These are phyloP conservation scores for Lycia hirtaria DNA, from an alignment of 2,888 invertebrate genomes.

Conservation along the genomic window DNA sequence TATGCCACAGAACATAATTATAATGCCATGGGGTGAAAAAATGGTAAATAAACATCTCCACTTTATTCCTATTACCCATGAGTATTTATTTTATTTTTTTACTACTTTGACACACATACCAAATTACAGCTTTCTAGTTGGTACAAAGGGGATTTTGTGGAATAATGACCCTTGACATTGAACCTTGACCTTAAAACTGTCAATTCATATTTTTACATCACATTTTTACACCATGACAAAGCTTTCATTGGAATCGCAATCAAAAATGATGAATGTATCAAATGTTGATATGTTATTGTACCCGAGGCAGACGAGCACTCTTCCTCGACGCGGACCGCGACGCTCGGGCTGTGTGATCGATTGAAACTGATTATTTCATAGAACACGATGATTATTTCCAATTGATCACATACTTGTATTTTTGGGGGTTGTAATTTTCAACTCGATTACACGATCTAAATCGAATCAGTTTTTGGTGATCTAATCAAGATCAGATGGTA, in stretches of 20 bases:
- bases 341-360: constrained; percentile 67
- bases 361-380: constrained; percentile 50
- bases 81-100: no score
- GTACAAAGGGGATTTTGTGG: no score
- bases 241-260: neutral
- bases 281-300: constrained; percentile 32
- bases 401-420: constrained; percentile 20
- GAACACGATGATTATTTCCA: constrained; percentile 26
- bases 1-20: no score
- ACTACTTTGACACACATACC: no score
- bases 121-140: no score
- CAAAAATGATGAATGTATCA: constrained; percentile 23
- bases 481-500: neutral
- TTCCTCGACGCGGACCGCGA: constrained; percentile 53
- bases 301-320: constrained; percentile 60
- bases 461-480: neutral
- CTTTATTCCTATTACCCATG: no score
- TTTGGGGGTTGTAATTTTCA: constrained; percentile 16
- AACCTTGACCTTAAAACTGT: neutral
- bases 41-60: no score
- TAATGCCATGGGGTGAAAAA: no score
- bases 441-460: neutral
- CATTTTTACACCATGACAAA: neutral
- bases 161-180: no score
- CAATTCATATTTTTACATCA: no score